Evolutionary conservation across 1,140 invertebrate species (phyloP), one percentile per base, ranked within the genome.

Genomic region (Papilio polytes): DNA sequence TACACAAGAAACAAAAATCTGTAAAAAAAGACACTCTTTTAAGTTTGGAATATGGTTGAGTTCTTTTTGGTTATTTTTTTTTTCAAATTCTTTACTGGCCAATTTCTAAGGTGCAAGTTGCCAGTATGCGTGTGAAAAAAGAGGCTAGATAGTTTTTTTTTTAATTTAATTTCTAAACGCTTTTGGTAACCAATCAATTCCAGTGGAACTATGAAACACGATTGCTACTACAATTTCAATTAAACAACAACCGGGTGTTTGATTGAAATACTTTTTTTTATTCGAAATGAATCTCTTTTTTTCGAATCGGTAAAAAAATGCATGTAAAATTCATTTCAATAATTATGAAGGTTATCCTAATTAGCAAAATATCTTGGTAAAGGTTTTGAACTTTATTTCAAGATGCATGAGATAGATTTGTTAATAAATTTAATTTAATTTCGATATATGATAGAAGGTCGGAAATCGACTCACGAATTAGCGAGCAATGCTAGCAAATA

Each of bases 401-500:
- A 70, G 26, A 31, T 1, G 31, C 63, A 26, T 36, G 63, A 26
- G 13, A 31, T 15, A 70, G 63, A 7, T 31, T 1, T 26, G 63
- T 31, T 31, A 70, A 70, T 70, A 36, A 70, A 70, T 70, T 70
- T 6, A 31, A 70, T 70, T 70, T 18, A 70, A 70, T 70, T 70
- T 12, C 26, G 26, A 70, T 70, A 18, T n/a, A n/a, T n/a, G n/a
- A n/a, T 31, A 70, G 22, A 26, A 70, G 63, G 1, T 70, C 63
- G 63, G 63, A 70, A 31, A 70, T 70, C 63, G 63, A 31, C 22
- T 70, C 63, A 70, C 63, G 26, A 70, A 31, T 70, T 36, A 70
- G 26, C 22, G 4, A 70, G 22, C 26, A 12, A 31, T 70, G 59
- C 59, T 12, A 63, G 9, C 15, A 51, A 15, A 51, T 15, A 51